These are phyloP conservation scores for Brachyptera putata DNA, from an alignment of 2,888 invertebrate genomes.

Conservation along the genomic window DNA sequence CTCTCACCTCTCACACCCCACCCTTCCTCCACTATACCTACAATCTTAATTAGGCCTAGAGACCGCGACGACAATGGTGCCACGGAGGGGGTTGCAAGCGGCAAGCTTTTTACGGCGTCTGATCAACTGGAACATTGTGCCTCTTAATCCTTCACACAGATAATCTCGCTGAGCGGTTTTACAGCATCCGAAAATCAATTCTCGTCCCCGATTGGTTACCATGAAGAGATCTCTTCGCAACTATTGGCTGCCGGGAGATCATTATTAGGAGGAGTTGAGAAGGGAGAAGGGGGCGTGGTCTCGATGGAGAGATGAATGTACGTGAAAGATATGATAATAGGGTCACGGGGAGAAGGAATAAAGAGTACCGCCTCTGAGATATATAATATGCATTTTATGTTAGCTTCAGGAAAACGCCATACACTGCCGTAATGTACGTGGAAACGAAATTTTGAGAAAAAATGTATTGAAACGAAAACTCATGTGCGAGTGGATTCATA, in stretches of 20 bases:
- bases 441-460: too few species aligned
- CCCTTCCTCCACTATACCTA: conserved; percentile 36
- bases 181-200: conserved; percentile 10
- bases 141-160: background rate
- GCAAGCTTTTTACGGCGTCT: conserved; percentile 6
- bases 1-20: conserved; percentile 29
- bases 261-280: conserved; percentile 1
- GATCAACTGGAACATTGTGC: conserved; percentile 2
- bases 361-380: too few species aligned
- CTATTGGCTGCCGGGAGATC: background rate
- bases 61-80: background rate
- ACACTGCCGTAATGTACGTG: too few species aligned
- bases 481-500: too few species aligned
- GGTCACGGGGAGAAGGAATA: too few species aligned
- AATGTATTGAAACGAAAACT: too few species aligned
- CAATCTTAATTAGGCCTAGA: conserved; percentile 31
- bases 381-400: too few species aligned
- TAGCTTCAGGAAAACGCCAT: too few species aligned
- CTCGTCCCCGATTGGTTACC: background rate
- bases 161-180: conserved; percentile 7
- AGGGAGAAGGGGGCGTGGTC: conserved; percentile 5
- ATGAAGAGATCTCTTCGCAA: background rate
- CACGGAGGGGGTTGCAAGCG: background rate
- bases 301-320: background rate
- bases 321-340: background rate